These are phyloP conservation scores for Thamnophis elegans DNA, from an alignment of 2,797 vertebrate species.

Conservation along the genomic window DNA sequence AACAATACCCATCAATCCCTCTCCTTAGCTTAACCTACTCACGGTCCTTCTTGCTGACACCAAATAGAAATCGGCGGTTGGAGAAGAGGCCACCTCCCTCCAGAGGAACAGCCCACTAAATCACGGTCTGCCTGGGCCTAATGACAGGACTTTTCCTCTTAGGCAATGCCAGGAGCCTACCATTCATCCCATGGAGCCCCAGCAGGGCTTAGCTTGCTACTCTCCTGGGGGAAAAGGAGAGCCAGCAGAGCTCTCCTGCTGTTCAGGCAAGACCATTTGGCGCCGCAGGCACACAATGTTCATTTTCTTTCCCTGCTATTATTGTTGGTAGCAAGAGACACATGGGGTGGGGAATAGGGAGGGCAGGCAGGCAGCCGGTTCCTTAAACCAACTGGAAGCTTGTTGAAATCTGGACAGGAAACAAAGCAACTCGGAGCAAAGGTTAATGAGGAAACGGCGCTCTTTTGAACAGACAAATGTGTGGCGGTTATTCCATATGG, in stretches of 20 bases:
- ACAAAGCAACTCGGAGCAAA: conserved; percentile 20
- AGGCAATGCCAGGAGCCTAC: background rate
- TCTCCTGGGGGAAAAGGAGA: conserved; percentile 1
- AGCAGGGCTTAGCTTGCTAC: background rate
- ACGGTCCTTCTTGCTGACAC: background rate
- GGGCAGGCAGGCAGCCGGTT: background rate
- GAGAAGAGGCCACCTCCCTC: background rate
- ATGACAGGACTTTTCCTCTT: background rate
- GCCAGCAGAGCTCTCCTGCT: background rate
- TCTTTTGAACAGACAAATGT: conserved; percentile 14
- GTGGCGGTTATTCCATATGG: conserved; percentile 52
- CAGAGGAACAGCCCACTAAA: background rate
- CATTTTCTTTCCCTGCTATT: background rate
- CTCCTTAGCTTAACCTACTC: background rate
- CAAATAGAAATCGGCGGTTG: background rate
- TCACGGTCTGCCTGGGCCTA: background rate
- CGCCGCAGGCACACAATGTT: background rate
- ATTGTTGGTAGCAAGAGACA: background rate
- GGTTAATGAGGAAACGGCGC: conserved; percentile 50
- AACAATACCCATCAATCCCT: background rate
- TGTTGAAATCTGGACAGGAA: conserved; percentile 51
- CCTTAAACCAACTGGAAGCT: background rate
- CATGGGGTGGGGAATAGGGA: background rate
- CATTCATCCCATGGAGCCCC: background rate
- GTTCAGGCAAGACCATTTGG: background rate